Conservation (phyloP, 2,888 invertebrate genomes). For the Thumatha senex region DNA sequence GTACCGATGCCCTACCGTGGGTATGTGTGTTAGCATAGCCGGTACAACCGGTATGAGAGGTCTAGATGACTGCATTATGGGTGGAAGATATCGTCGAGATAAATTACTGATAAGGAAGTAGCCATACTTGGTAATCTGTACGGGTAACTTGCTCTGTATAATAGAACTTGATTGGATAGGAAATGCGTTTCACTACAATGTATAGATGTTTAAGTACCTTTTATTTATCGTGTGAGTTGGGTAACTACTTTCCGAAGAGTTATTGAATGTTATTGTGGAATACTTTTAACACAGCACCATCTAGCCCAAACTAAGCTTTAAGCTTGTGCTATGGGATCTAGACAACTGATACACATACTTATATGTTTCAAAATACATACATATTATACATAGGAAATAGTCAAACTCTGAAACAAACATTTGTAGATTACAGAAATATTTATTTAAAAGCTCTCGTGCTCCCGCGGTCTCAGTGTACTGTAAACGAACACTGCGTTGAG, state of each 20-base stretch:
- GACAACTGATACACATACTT: too few relatives aligned
- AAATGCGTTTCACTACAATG: not conserved
- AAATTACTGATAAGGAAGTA: constrained; percentile 34
- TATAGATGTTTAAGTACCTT: not conserved
- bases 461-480: too few relatives aligned
- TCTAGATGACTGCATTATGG: not conserved
- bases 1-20: constrained; percentile 14
- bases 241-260: too few relatives aligned
- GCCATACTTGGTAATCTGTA: not conserved
- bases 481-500: too few relatives aligned
- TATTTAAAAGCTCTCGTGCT: too few relatives aligned
- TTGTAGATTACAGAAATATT: too few relatives aligned
- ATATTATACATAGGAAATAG: too few relatives aligned
- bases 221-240: constrained; percentile 5
- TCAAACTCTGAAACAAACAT: too few relatives aligned
- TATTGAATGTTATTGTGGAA: constrained; percentile 16
- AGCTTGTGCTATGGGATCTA: too few relatives aligned
- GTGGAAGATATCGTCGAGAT: constrained; percentile 3
- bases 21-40: constrained; percentile 32
- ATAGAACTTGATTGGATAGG: not conserved
- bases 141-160: not conserved
- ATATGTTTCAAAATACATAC: too few relatives aligned
- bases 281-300: too few relatives aligned
- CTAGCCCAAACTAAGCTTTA: too few relatives aligned
- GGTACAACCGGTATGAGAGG: constrained; percentile 1